phyloP scores from a whole-genome alignment of 2,113 vertebrate species.

The Mandrillus leucophaeus region DNA sequence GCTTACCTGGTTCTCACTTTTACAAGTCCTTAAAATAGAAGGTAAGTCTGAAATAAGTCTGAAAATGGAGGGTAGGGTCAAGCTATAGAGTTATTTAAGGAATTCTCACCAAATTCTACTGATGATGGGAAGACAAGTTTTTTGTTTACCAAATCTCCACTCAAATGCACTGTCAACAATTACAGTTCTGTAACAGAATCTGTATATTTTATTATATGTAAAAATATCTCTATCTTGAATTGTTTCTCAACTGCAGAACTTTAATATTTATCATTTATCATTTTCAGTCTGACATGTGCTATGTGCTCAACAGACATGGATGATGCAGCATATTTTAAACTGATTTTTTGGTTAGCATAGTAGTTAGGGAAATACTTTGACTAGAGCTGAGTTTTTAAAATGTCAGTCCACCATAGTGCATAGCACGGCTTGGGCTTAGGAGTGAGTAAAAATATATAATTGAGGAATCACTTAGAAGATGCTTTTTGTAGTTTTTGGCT shows the following conservation, averaged over 20 bases:
- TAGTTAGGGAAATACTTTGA: background rate
- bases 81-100: background rate
- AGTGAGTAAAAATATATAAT: background rate
- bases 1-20: background rate
- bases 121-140: background rate
- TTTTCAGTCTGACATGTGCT: background rate
- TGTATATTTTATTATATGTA: background rate
- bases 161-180: background rate
- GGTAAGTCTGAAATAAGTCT: background rate
- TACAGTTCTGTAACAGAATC: background rate
- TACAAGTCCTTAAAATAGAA: background rate
- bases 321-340: background rate
- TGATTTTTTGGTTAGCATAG: background rate
- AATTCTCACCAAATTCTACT: background rate
- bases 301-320: no score
- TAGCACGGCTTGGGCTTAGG: fast-evolving
- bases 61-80: background rate
- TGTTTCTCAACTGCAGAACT: background rate
- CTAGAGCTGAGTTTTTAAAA: background rate
- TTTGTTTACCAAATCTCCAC: background rate
- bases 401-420: no score
- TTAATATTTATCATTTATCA: background rate
- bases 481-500: background rate
- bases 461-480: background rate
- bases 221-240: background rate